Conservation (phyloP, 2,797 vertebrate species). For the Tiaroga cobitis region DNA sequence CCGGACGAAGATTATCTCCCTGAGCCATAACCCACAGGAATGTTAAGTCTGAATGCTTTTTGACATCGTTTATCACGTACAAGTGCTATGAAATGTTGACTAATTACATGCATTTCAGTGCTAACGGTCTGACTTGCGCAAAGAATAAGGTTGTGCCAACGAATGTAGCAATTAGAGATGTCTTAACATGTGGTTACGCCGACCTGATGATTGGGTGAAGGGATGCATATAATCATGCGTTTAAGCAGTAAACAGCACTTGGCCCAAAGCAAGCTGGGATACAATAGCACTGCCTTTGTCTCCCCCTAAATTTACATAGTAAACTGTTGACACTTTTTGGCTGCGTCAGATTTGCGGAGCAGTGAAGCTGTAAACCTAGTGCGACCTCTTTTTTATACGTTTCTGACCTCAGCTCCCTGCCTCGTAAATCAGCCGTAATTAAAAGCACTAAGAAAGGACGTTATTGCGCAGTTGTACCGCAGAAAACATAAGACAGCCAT, state of each 20-base stretch:
- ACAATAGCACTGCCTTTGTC: conserved; percentile 54
- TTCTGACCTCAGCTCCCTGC: conserved; percentile 71
- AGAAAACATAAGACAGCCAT: conserved; percentile 75
- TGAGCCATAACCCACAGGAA: conserved; percentile 44
- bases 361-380: conserved; percentile 60
- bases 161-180: conserved; percentile 51
- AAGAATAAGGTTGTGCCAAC: conserved; percentile 28
- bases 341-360: conserved; percentile 43
- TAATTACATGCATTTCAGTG: conserved; percentile 44
- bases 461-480: conserved; percentile 73
- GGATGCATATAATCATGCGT: conserved; percentile 51
- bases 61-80: conserved; percentile 10
- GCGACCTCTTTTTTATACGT: conserved; percentile 63
- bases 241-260: conserved; percentile 49
- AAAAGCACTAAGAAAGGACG: conserved; percentile 68
- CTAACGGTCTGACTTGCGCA: conserved; percentile 34
- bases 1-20: neutral
- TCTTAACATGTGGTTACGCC: conserved; percentile 46
- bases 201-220: conserved; percentile 54
- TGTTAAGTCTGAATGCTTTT: conserved; percentile 31
- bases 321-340: conserved; percentile 58
- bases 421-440: conserved; percentile 73
- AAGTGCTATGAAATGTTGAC: conserved; percentile 40
- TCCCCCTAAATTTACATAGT: conserved; percentile 54
- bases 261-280: conserved; percentile 32